A percentile compares a stretch with the other conserved stretches of the same genome.
These are phyloP conservation scores for Psephotus haematonotus DNA, from an alignment of 2,113 vertebrate species.

Conservation along the genomic window DNA sequence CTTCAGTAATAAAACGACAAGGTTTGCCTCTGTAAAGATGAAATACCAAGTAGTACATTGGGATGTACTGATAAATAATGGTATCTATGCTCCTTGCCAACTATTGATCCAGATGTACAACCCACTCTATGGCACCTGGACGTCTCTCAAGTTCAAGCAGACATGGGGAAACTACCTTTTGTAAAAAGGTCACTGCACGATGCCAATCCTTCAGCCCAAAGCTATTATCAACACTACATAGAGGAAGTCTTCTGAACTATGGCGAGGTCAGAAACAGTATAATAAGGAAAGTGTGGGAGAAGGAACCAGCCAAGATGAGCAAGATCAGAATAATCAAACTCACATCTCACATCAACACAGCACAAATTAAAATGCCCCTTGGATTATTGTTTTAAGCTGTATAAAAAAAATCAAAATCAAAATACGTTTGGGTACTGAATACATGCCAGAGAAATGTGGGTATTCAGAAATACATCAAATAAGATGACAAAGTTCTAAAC, in stretches of 20 bases:
- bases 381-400: not conserved
- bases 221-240: not conserved
- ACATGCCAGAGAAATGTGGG: not conserved
- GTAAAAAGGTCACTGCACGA: not conserved
- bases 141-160: not conserved
- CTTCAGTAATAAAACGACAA: not conserved
- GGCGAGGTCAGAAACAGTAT: not conserved
- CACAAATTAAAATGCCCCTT: not conserved
- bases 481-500: not conserved
- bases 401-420: not conserved
- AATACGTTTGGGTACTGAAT: not conserved
- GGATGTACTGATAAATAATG: not conserved
- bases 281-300: not conserved
- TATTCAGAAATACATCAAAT: not conserved
- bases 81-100: not conserved
- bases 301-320: not conserved
- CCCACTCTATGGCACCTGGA: not conserved
- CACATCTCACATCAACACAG: not conserved
- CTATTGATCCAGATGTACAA: not conserved
- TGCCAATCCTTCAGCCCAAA: not conserved
- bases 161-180: not conserved
- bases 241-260: not conserved
- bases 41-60: not conserved
- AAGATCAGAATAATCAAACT: not conserved
- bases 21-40: not conserved